Evolutionary conservation across 2,888 invertebrate genomes (phyloP), one percentile per base, ranked within the genome.

Genomic region (Sphinx pinastri): DNA sequence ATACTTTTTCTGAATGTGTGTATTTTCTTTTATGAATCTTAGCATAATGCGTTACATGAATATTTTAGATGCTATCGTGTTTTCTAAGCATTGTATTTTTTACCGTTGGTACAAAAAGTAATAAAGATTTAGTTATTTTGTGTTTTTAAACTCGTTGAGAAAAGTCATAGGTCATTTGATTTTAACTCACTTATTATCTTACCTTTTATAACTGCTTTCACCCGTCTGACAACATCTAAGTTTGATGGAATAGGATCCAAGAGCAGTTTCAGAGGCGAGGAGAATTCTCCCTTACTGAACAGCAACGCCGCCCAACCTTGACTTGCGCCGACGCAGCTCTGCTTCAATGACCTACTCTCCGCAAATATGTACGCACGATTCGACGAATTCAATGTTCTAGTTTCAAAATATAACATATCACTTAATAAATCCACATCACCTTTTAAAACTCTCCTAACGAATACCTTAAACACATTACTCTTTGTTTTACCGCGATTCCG

Each of bases 171-270:
- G 8, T 38, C 5, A 38, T 38, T 7, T 38, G 6, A 58, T 7
- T 59, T 13, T 38, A 52, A 38, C 38, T 38, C 38, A 38, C 5
- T 2, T 3, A 38, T 38, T 51, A 59, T 13, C 67, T 76, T 91
- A 95, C 95, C 95, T 94, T 90, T 92, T 74, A 94, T 88, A 60
- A 88, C 77, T 71, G 89, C 84, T 80, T 93, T 94, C 66, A 95
- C 89, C 72, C 85, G 87, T 49, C 93, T 88, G 51, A 94, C 90
- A 71, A 87, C 86, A 69, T 92, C 88, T 63, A 93, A 84, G 71
- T 87, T 93, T 16, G 91, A 86, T 12, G 94, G 92, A 54, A 94
- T 85, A 25, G 94, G 95, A 75, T 93, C 91, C 63, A 90, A 83
- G 71, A 93, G 75, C 70, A 93, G 76, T 77, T 91, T 91, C 72